Percentiles rank a stretch among this genome's conserved stretches.
These are phyloP conservation scores for Athene noctua DNA, from an alignment of 2,113 vertebrate genomes.

Conservation along the genomic window DNA sequence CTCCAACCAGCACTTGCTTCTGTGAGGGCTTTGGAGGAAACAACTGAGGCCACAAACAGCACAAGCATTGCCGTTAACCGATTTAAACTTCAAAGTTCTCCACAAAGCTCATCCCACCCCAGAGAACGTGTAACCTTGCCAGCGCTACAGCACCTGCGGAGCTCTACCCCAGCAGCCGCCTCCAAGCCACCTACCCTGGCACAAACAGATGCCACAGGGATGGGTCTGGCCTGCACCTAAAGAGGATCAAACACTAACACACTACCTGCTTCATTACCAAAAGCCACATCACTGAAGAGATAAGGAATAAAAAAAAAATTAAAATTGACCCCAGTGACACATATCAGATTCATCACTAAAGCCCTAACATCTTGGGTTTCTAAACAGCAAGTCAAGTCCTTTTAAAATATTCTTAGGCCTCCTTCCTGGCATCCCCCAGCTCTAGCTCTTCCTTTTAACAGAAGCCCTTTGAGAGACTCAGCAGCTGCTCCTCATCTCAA, in stretches of 20 bases:
- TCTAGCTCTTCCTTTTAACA: neutral
- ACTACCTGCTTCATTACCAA: neutral
- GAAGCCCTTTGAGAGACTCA: slow-evolving; percentile 26
- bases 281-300: neutral
- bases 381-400: neutral
- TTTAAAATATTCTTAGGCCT: neutral
- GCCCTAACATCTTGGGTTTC: neutral
- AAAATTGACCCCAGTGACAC: neutral
- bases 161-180: neutral
- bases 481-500: slow-evolving; percentile 46
- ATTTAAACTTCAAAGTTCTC: neutral
- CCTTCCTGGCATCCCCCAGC: neutral
- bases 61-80: neutral
- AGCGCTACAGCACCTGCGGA: neutral
- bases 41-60: neutral
- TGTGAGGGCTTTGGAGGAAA: neutral
- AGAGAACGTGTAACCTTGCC: rapidly evolving
- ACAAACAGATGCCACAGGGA: rapidly evolving
- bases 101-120: neutral
- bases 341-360: neutral
- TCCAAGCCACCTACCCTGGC: neutral
- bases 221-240: neutral
- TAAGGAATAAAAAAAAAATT: neutral
- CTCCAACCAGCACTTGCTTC: neutral
- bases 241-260: neutral